Percentiles rank a stretch among this genome's conserved stretches.
Evolutionary conservation across 2,113 vertebrate genomes (phyloP).

Genomic region (Gracilinanus agilis): DNA sequence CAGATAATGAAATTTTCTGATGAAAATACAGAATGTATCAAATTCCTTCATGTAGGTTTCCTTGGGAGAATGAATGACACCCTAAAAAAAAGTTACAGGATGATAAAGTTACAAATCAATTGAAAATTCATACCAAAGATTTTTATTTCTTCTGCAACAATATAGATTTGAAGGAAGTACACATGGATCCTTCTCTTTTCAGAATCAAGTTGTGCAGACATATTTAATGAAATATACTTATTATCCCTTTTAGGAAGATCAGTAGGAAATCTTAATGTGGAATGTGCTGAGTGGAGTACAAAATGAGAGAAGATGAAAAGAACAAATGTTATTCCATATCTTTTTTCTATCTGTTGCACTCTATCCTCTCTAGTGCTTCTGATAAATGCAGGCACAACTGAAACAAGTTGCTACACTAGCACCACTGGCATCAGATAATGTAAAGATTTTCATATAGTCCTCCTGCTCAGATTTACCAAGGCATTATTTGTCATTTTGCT

Average conservation of each 20-base stretch:
- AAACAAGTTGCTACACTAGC: conserved; percentile 4
- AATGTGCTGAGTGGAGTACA: conserved; percentile 79
- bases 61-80: conserved; percentile 4
- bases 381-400: conserved; percentile 52
- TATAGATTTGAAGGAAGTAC: background rate
- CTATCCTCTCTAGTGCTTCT: conserved; percentile 50
- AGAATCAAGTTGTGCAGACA: conserved; percentile 61
- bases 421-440: conserved; percentile 52
- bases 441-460: conserved; percentile 21
- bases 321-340: conserved; percentile 48
- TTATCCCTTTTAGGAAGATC: conserved; percentile 69
- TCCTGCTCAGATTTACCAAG: background rate
- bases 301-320: conserved; percentile 78
- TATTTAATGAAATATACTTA: conserved; percentile 74
- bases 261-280: conserved; percentile 64
- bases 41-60: background rate
- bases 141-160: background rate
- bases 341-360: background rate
- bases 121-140: conserved; percentile 5
- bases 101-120: background rate
- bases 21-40: conserved; percentile 30
- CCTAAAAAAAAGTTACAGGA: background rate
- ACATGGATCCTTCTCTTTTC: conserved; percentile 62
- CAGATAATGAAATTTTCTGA: conserved; percentile 31
- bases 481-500: background rate